Percentiles rank a stretch among this genome's conserved stretches.
Evolutionary conservation across 2,888 invertebrate genomes (phyloP).

Genomic region (Caenorhabditis sulstoni): DNA sequence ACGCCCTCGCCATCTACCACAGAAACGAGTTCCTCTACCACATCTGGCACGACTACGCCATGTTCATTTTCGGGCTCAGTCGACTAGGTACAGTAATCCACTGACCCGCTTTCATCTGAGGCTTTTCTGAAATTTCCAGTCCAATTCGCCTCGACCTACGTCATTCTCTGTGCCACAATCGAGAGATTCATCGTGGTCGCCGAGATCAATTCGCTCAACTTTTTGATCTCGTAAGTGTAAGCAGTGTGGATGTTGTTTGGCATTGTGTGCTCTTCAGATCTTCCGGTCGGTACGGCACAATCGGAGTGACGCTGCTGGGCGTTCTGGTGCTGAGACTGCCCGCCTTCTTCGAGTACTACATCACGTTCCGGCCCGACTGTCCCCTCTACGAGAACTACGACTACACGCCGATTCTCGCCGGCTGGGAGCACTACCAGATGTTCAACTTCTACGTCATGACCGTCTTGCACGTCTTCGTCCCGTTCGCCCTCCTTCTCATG

Average conservation of each 20-base stretch:
- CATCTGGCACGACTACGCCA: slow-evolving; percentile 75
- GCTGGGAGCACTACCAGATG: slow-evolving; percentile 69
- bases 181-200: slow-evolving; percentile 75
- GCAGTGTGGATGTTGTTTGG: slow-evolving; percentile 9
- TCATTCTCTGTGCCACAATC: slow-evolving; percentile 75
- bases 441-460: slow-evolving; percentile 76
- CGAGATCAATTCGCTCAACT: slow-evolving; percentile 68
- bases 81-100: slow-evolving; percentile 73
- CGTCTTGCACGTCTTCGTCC: slow-evolving; percentile 71
- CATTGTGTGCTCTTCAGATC: slow-evolving; percentile 37
- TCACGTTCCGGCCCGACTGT: slow-evolving; percentile 68
- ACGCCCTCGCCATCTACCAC: slow-evolving; percentile 74
- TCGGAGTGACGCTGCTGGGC: slow-evolving; percentile 57
- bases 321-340: slow-evolving; percentile 68
- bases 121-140: slow-evolving; percentile 71
- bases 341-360: slow-evolving; percentile 75
- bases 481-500: slow-evolving; percentile 69
- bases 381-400: slow-evolving; percentile 71
- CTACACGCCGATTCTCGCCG: slow-evolving; percentile 69
- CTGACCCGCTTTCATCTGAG: no score
- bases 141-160: slow-evolving; percentile 77
- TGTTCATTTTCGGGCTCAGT: slow-evolving; percentile 72
- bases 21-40: slow-evolving; percentile 70
- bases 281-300: slow-evolving; percentile 65
- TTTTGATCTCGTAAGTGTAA: slow-evolving; percentile 67